Conservation (phyloP, 2,113 vertebrate genomes). For the Leptodactylus fuscus region DNA sequence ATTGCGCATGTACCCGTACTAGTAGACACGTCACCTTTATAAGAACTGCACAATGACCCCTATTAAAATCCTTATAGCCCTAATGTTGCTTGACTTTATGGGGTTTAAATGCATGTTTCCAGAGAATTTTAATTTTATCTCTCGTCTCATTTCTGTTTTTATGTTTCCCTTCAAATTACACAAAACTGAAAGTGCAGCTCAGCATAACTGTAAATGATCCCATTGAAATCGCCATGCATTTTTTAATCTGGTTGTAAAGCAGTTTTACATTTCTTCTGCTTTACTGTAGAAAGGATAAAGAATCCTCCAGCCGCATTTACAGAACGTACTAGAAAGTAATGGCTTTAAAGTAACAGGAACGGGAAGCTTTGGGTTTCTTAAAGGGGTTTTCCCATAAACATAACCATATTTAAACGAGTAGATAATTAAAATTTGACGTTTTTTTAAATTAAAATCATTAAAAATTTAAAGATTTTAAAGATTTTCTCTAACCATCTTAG, state of each 20-base stretch:
- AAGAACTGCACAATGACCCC: conserved; percentile 14
- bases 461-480: too few species aligned
- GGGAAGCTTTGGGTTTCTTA: neutral
- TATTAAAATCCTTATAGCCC: neutral
- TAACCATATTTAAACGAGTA: too few species aligned
- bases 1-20: too few species aligned
- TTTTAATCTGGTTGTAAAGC: conserved; percentile 74
- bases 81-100: conserved; percentile 23
- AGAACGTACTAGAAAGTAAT: conserved; percentile 67
- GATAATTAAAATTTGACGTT: too few species aligned
- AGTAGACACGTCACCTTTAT: neutral
- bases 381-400: too few species aligned
- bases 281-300: conserved; percentile 74
- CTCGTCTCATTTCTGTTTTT: conserved; percentile 76
- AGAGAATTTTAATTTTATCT: conserved; percentile 71
- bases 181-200: conserved; percentile 77
- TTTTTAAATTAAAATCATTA: too few species aligned
- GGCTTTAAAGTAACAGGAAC: conserved; percentile 16
- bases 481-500: too few species aligned
- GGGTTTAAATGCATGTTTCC: conserved; percentile 23
- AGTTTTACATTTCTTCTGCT: conserved; percentile 74
- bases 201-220: conserved; percentile 74
- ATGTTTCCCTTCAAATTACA: conserved; percentile 75
- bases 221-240: conserved; percentile 71
- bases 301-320: conserved; percentile 75